These are phyloP conservation scores for Tyria jacobaeae DNA, from an alignment of 2,888 invertebrate genomes.

Conservation along the genomic window DNA sequence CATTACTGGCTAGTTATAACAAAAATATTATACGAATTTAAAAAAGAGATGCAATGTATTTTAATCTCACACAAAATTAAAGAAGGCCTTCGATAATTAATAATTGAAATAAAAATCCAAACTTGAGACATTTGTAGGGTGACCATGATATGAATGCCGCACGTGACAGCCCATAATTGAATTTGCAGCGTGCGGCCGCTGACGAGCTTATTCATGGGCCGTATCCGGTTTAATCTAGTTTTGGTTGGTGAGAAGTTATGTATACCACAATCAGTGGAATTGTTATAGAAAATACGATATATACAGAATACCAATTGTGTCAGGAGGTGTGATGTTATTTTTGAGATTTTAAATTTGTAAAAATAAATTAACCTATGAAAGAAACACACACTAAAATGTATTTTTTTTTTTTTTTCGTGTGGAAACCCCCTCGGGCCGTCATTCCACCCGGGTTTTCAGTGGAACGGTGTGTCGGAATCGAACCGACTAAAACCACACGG, in stretches of 20 bases:
- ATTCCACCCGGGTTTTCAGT: too few relatives aligned
- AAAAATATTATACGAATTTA: too few relatives aligned
- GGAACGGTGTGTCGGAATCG: too few relatives aligned
- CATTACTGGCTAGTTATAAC: too few relatives aligned
- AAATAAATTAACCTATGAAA: too few relatives aligned
- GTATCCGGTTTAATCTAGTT: slow-evolving; percentile 39
- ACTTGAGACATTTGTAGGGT: slow-evolving; percentile 16
- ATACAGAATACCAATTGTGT: background rate
- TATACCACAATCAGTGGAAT: slow-evolving; percentile 42
- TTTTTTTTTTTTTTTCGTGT: too few relatives aligned
- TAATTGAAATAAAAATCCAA: background rate
- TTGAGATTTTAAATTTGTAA: background rate
- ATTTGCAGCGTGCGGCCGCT: slow-evolving; percentile 38
- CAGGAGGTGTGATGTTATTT: background rate
- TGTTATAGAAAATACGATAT: slow-evolving; percentile 24
- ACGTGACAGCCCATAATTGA: slow-evolving; percentile 35
- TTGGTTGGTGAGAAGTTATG: slow-evolving; percentile 19
- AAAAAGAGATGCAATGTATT: background rate
- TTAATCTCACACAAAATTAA: too few relatives aligned
- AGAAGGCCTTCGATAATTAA: background rate
- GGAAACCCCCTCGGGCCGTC: too few relatives aligned
- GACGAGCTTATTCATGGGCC: slow-evolving; percentile 40
- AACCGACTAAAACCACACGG: too few relatives aligned
- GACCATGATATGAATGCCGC: slow-evolving; percentile 19
- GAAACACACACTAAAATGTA: too few relatives aligned